Evolutionary conservation across 1,140 invertebrate genomes (phyloP), one percentile per base, ranked within the genome.

Genomic region (Cydia splendana): DNA sequence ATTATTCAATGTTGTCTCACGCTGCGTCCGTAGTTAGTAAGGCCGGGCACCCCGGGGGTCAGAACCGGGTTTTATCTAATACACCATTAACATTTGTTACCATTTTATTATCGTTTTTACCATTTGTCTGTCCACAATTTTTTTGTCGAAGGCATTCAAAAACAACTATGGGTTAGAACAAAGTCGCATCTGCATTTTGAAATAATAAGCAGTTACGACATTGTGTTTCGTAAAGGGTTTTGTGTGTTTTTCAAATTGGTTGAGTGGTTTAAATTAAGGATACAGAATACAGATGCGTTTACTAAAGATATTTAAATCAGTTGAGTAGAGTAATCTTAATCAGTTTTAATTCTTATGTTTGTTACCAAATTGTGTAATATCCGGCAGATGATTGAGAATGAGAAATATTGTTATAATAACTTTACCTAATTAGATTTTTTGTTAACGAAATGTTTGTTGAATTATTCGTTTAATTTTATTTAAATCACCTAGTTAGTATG

Each of bases 51-150:
- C 65, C 65, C 12, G 30, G 65, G 65, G 30, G 65, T 69, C 65
- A 28, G 18, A 75, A 75, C 53, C 53, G 53, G 51, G 28, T 57
- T 62, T 65, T 75, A 45, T 62, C 62, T n/a, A n/a, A n/a, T n/a
- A 10, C 1, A 34, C 74, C 74, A 78, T 75, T 75, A 78, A 65
- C 71, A 75, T 78, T 78, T 78, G 77, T 71, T 69, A 75, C 74
- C 42, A 73, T 75, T 78, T 78, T 78, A 78, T 78, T 75, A 62
- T 65, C 48, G 48, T 65, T 69, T 65, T 57, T 62, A 78, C 34
- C 57, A 75, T 69, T 78, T 75, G 34, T 75, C 76, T 34, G 57
- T 62, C 53, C 20, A 62, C 57, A 7, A 10, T 62, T 24, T 62
- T 62, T 62, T 20, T 62, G 13, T n/a, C 10, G 3, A 62, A 62